A percentile compares a stretch with the other conserved stretches of the same genome.
phyloP scores from a whole-genome alignment of 1,140 invertebrate genomes.

The Drosophila sp. region DNA sequence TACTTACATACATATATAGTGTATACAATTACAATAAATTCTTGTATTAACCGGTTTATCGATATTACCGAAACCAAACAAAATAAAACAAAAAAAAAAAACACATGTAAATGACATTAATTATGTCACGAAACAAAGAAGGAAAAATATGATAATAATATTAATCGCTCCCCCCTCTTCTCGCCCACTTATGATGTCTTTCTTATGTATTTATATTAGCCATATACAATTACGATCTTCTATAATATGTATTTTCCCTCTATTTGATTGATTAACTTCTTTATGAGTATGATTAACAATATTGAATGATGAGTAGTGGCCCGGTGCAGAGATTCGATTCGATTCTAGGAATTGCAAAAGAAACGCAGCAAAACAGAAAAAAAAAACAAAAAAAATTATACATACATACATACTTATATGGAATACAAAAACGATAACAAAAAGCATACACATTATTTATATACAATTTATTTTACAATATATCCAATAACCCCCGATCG shows the following conservation, averaged over 20 bases:
- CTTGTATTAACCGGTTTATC: constrained; percentile 9
- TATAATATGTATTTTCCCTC: constrained; percentile 27
- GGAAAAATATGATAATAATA: constrained; percentile 35
- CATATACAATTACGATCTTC: constrained; percentile 57
- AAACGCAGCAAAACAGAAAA: constrained; percentile 19
- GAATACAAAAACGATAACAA: constrained; percentile 13
- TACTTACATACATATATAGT: constrained; percentile 1
- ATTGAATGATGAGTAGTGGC: background rate
- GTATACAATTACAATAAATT: background rate
- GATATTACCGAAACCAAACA: constrained; percentile 2
- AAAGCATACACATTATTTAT: constrained; percentile 72
- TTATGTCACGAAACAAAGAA: constrained; percentile 6
- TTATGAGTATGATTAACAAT: constrained; percentile 54
- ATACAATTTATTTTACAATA: constrained; percentile 79
- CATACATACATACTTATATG: background rate
- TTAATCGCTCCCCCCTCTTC: constrained; percentile 8
- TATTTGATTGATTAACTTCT: constrained; percentile 69
- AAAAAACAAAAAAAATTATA: constrained; percentile 20
- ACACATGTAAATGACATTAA: background rate
- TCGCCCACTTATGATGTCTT: constrained; percentile 36
- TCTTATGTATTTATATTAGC: constrained; percentile 62
- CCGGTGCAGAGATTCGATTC: constrained; percentile 5
- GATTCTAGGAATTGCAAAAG: constrained; percentile 16
- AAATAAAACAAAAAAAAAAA: background rate
- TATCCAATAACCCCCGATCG: constrained; percentile 64